phyloP scores from a whole-genome alignment of 2,888 invertebrate species.

The Drosophila anomalata region DNA sequence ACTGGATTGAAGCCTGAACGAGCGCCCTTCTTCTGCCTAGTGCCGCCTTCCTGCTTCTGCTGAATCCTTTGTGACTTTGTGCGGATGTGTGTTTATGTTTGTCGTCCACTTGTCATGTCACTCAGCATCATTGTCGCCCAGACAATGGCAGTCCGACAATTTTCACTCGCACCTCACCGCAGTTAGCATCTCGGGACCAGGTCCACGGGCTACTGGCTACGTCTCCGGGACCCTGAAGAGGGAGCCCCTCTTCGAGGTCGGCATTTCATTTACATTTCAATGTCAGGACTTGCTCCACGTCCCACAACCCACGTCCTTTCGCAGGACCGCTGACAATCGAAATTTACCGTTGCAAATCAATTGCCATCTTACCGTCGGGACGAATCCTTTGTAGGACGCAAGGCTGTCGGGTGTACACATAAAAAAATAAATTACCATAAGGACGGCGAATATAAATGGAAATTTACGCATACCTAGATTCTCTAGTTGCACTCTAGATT shows the following conservation, averaged over 20 bases:
- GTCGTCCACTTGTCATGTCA: slow-evolving; percentile 79
- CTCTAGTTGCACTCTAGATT: not conserved
- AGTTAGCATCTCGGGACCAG: slow-evolving; percentile 9
- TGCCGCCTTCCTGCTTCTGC: slow-evolving; percentile 33
- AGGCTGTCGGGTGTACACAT: slow-evolving; percentile 1
- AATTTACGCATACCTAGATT: not conserved
- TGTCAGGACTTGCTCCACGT: slow-evolving; percentile 16
- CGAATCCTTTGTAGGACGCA: slow-evolving; percentile 22
- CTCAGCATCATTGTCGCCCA: slow-evolving; percentile 72
- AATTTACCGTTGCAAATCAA: slow-evolving; percentile 76
- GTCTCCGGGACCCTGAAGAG: slow-evolving; percentile 12
- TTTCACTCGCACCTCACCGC: slow-evolving; percentile 29
- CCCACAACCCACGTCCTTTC: slow-evolving; percentile 13
- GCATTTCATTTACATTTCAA: slow-evolving; percentile 53
- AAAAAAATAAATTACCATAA: not conserved
- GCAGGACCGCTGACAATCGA: slow-evolving; percentile 60
- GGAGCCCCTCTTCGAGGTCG: slow-evolving; percentile 19
- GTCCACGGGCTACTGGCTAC: not conserved
- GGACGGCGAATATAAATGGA: slow-evolving; percentile 17
- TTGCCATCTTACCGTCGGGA: slow-evolving; percentile 65
- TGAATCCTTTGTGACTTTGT: slow-evolving; percentile 48
- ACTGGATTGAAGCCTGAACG: slow-evolving; percentile 24
- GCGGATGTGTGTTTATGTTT: slow-evolving; percentile 26
- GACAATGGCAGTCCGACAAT: slow-evolving; percentile 58
- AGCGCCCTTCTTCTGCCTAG: slow-evolving; percentile 57